Evolutionary conservation across 2,113 vertebrate species (phyloP).

Genomic region (Crotalus viridis): DNA sequence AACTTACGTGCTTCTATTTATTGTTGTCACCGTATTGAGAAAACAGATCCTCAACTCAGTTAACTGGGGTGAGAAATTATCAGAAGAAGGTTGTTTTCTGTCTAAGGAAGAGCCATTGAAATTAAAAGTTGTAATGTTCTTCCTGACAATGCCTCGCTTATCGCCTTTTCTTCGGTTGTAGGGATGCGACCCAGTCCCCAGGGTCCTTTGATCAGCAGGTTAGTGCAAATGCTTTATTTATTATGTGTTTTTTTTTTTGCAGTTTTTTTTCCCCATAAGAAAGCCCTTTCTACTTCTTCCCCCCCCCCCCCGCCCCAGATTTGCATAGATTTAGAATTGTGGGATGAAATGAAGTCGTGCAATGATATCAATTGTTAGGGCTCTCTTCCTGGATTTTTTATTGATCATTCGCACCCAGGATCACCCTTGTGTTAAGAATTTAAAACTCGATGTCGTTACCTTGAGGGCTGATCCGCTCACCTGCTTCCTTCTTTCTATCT

Average conservation of each 20-base stretch:
- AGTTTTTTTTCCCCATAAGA: not conserved
- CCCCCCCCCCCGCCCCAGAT: not conserved
- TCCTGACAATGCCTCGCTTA: not conserved
- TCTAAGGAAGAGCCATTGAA: not conserved
- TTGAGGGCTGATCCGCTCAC: not conserved
- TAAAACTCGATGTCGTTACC: not conserved
- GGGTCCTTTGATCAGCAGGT: slow-evolving; percentile 76
- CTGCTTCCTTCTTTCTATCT: not conserved
- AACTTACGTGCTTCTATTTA: not conserved
- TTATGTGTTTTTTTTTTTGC: too few species aligned
- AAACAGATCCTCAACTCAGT: not conserved
- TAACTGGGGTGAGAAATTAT: not conserved
- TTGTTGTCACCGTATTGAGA: not conserved
- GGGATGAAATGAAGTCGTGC: not conserved
- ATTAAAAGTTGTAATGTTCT: not conserved
- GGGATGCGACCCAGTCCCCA: slow-evolving; percentile 73
- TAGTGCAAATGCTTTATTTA: slow-evolving; percentile 25
- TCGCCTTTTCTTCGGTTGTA: slow-evolving; percentile 46
- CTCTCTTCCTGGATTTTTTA: not conserved
- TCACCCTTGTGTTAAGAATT: not conserved
- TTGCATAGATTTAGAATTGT: not conserved
- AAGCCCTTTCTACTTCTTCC: not conserved
- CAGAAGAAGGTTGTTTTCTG: not conserved
- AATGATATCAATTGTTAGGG: not conserved
- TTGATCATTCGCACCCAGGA: not conserved